Evolutionary conservation across 2,797 vertebrate species (phyloP), one percentile per base, ranked within the genome.

Genomic region (Dicrostonyx torquatus): DNA sequence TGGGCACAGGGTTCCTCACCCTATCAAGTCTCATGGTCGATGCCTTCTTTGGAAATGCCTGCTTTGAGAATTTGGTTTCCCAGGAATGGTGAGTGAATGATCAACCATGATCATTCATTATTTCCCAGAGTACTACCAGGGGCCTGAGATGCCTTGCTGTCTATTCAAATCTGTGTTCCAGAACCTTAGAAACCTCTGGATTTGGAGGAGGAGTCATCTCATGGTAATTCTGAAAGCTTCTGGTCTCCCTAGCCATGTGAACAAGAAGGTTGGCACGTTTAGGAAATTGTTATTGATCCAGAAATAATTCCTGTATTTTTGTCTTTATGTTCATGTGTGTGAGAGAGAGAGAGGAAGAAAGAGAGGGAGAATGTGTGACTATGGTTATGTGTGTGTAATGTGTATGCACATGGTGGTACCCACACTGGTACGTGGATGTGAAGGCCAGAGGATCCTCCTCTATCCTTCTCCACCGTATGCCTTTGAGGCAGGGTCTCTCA

Each of bases 181-280:
- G 77, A 62, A 29, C 82, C 82, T 86, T 55, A 34, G 26, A 45
- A 24, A 43, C 26, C 68, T 60, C 75, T 40, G 2, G 18, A 64
- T 62, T 60, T 15, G 40, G 84, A n/a, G 43, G 15, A 29, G 79
- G 43, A 20, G 26, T 66, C 2, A 1, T 64, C 73, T 26, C 2
- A 12, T n/a, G 43, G 62, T 53, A 24, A 85, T 73, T 53, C 45
- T 31, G 40, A 82, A 89, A 68, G 40, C 77, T 66, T 84, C 34
- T 55, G 4, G 5, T 77, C 43, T 76, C 70, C 40, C 95, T 79
- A 79, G 45, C 50, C 55, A 34, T 31, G 26, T 55, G 40, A 87
- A 93, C 83, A 96, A 62, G 50, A 79, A 79, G 43, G 62, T 48
- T 89, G 68, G 58, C 78, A 79, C 55, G 75, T 60, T 87, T 94